These are phyloP conservation scores for Cyprinus carpio DNA, from an alignment of 2,113 vertebrate species.

Conservation along the genomic window DNA sequence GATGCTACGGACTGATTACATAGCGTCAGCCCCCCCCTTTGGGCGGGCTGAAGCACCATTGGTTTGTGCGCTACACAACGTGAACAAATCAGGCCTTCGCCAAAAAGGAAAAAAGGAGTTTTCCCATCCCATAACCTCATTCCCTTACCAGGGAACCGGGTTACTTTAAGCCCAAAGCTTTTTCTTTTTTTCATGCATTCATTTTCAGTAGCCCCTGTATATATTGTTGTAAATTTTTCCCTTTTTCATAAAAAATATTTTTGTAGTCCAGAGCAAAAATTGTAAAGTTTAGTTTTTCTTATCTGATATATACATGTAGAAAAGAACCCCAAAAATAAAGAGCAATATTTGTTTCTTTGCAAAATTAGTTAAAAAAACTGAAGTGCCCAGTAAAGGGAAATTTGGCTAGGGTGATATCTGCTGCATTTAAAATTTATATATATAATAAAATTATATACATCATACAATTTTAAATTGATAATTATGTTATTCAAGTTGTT, in stretches of 20 bases:
- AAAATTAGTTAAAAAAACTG: background rate
- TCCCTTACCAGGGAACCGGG: too few relatives aligned
- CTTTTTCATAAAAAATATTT: too few relatives aligned
- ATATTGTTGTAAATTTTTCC: background rate
- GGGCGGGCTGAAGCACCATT: too few relatives aligned
- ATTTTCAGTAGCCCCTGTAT: background rate
- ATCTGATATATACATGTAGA: background rate
- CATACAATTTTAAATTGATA: background rate
- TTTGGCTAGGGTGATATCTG: background rate
- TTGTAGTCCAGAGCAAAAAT: too few relatives aligned
- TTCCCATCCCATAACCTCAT: too few relatives aligned
- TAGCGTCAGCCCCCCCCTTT: too few relatives aligned
- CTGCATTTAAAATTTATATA: background rate
- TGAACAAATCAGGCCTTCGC: too few relatives aligned
- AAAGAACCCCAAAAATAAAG: background rate
- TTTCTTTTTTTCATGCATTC: background rate
- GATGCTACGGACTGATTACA: too few relatives aligned
- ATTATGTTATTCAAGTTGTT: background rate
- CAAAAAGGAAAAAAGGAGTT: too few relatives aligned
- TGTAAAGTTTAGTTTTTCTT: background rate
- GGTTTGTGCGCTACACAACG: too few relatives aligned
- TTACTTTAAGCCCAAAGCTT: too few relatives aligned
- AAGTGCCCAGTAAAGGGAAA: background rate
- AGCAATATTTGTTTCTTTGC: background rate
- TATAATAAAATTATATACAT: background rate